Percentiles rank a stretch among this genome's conserved stretches.
Conservation (phyloP, 2,797 vertebrate species). For the Neosilurus mollespiculum region DNA sequence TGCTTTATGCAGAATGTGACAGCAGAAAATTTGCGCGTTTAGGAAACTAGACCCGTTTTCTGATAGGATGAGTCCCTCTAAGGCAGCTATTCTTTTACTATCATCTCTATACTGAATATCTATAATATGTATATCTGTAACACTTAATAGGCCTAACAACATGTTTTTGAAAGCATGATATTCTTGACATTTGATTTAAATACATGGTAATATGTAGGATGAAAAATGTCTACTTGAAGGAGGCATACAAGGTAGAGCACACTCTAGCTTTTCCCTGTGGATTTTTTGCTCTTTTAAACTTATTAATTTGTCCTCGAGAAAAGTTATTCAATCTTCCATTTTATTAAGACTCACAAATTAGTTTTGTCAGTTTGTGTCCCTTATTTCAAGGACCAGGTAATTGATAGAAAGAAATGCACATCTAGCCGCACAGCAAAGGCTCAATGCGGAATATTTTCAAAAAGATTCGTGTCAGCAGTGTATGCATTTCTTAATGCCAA, state of each 20-base stretch:
- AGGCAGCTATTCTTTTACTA: background rate
- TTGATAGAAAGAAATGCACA: conserved; percentile 48
- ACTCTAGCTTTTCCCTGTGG: background rate
- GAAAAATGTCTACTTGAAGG: background rate
- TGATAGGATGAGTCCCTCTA: background rate
- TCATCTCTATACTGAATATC: background rate
- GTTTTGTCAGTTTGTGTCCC: conserved; percentile 22
- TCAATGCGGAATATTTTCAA: conserved; percentile 50
- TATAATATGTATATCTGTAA: background rate
- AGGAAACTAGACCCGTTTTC: background rate
- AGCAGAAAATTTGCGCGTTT: background rate
- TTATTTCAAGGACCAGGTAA: conserved; percentile 44
- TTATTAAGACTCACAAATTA: conserved; percentile 25
- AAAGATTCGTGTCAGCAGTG: conserved; percentile 32
- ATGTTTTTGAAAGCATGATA: background rate
- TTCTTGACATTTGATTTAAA: background rate
- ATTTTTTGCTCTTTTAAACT: conserved; percentile 4
- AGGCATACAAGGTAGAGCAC: background rate
- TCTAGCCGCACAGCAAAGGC: conserved; percentile 36
- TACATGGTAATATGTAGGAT: background rate
- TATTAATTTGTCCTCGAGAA: conserved; percentile 16
- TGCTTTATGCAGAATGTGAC: background rate
- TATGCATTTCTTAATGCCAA: conserved; percentile 20
- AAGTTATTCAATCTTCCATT: conserved; percentile 23
- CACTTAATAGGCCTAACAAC: background rate